phyloP scores from a whole-genome alignment of 2,797 vertebrate species.

The Malacoctenus gilli region DNA sequence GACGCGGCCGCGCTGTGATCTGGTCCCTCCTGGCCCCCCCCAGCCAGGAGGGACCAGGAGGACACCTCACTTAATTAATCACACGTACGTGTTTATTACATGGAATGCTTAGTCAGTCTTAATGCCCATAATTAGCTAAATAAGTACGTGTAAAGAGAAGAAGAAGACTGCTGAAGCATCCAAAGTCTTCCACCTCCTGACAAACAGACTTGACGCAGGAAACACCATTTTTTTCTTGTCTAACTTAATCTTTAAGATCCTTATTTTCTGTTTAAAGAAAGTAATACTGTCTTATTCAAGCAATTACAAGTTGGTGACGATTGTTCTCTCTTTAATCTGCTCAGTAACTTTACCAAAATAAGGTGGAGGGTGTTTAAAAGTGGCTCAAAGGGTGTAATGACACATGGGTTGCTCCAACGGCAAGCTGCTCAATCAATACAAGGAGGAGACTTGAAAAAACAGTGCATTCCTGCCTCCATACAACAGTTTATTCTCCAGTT shows the following conservation, averaged over 20 bases:
- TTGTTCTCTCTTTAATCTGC: too few relatives aligned
- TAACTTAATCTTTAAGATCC: too few relatives aligned
- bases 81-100: conserved; percentile 74
- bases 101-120: conserved; percentile 42
- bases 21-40: too few relatives aligned
- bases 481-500: background rate
- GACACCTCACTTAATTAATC: conserved; percentile 61
- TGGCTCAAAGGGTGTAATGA: background rate
- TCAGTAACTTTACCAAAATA: too few relatives aligned
- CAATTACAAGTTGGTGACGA: too few relatives aligned
- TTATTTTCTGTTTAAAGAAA: too few relatives aligned
- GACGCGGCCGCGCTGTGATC: conserved; percentile 36
- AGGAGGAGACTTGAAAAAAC: background rate
- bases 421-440: background rate
- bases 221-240: too few relatives aligned
- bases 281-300: too few relatives aligned
- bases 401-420: background rate
- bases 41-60: conserved; percentile 47
- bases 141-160: conserved; percentile 58
- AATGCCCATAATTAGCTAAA: conserved; percentile 51
- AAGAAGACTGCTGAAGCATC: conserved; percentile 20
- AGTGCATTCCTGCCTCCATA: too few relatives aligned
- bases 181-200: background rate
- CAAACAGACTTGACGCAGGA: background rate
- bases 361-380: too few relatives aligned